Percentiles rank a stretch among this genome's conserved stretches.
Evolutionary conservation across 1,140 invertebrate species (phyloP).

Genomic region (Drosophila equinoxialis): DNA sequence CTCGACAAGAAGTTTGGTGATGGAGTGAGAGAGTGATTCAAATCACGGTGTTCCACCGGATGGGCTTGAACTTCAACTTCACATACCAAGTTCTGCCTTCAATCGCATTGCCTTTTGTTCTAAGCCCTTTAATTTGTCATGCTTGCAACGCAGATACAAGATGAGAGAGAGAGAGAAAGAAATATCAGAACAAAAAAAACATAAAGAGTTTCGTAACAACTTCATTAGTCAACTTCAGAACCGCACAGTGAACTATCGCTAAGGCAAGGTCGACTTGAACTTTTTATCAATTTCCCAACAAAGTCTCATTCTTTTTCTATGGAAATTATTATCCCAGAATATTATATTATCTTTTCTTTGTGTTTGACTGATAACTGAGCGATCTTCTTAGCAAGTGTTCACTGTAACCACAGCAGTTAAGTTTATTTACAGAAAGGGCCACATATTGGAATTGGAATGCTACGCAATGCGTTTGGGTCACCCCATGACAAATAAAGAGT

Average conservation of each 20-base stretch:
- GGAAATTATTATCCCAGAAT: too few species aligned
- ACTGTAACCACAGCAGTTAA: constrained; percentile 22
- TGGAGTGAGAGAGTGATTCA: background rate
- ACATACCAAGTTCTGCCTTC: constrained; percentile 18
- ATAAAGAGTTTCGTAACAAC: constrained; percentile 51
- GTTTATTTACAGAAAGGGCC: constrained; percentile 27
- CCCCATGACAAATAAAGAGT: constrained; percentile 1
- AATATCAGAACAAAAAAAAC: constrained; percentile 25
- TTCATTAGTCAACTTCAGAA: constrained; percentile 47
- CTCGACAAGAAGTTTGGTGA: background rate
- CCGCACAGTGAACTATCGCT: constrained; percentile 26
- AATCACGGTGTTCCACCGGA: background rate
- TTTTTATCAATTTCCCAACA: background rate
- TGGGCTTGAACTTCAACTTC: constrained; percentile 17
- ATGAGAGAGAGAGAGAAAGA: constrained; percentile 18
- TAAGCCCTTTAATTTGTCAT: constrained; percentile 38
- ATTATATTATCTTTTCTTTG: too few species aligned
- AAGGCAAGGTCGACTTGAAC: background rate
- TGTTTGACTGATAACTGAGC: too few species aligned
- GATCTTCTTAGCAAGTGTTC: background rate
- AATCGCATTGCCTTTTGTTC: background rate
- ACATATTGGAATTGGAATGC: constrained; percentile 63
- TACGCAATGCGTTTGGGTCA: constrained; percentile 49
- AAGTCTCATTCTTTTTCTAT: too few species aligned
- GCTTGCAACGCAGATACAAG: constrained; percentile 50